phyloP scores from a whole-genome alignment of 2,888 invertebrate species.

The Parnassius apollo region DNA sequence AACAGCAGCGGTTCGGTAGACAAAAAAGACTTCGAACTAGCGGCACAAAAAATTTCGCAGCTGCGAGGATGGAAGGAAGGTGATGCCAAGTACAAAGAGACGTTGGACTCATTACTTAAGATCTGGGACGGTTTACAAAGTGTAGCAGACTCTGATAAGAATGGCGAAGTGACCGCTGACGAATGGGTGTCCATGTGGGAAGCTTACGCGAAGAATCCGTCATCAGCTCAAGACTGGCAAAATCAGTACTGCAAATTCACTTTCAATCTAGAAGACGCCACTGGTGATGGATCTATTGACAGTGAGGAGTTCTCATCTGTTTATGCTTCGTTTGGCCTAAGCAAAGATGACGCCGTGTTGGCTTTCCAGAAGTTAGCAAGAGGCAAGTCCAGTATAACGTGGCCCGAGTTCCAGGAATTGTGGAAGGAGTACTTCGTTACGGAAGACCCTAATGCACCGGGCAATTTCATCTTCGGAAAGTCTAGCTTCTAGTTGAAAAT shows the following conservation, averaged over 20 bases:
- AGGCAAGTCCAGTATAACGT: slow-evolving; percentile 86
- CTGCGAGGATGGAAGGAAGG: slow-evolving; percentile 88
- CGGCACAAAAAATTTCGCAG: slow-evolving; percentile 90
- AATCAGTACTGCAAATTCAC: slow-evolving; percentile 92
- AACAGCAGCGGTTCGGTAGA: slow-evolving; percentile 94
- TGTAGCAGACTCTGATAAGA: slow-evolving; percentile 91
- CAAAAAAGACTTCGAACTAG: slow-evolving; percentile 92
- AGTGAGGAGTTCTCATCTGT: slow-evolving; percentile 91
- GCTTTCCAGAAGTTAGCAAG: slow-evolving; percentile 91
- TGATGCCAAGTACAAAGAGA: slow-evolving; percentile 86
- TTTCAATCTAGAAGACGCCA: slow-evolving; percentile 92
- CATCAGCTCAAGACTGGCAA: slow-evolving; percentile 90
- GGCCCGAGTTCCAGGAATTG: slow-evolving; percentile 87
- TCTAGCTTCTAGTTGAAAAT: slow-evolving; percentile 81
- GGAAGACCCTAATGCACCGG: slow-evolving; percentile 88
- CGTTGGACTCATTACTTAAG: slow-evolving; percentile 86
- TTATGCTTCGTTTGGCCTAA: slow-evolving; percentile 89
- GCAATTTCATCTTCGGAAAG: slow-evolving; percentile 94
- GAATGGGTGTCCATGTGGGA: slow-evolving; percentile 96
- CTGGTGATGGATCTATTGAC: slow-evolving; percentile 88
- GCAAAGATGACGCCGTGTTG: slow-evolving; percentile 85
- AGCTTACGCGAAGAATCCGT: slow-evolving; percentile 87
- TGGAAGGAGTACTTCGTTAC: slow-evolving; percentile 93
- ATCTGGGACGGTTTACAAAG: slow-evolving; percentile 92
- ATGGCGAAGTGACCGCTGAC: slow-evolving; percentile 91